phyloP scores from a whole-genome alignment of 2,113 vertebrate species.

The Prunella fulvescens region DNA sequence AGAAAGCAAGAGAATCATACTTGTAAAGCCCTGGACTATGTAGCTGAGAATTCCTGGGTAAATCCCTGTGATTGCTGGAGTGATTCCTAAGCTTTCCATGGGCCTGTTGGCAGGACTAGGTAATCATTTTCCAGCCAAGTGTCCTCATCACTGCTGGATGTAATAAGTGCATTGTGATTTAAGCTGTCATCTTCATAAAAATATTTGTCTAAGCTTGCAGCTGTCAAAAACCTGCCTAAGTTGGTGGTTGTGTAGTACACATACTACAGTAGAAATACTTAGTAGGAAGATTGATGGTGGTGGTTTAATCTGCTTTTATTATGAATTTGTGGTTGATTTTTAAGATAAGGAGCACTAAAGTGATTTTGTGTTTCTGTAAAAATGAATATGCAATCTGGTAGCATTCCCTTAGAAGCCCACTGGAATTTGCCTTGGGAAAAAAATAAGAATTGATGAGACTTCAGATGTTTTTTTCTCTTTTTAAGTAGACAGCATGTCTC shows the following conservation, averaged over 20 bases:
- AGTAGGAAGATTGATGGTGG: background rate
- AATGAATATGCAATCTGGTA: background rate
- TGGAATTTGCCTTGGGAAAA: background rate
- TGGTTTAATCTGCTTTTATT: background rate
- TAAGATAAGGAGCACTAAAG: background rate
- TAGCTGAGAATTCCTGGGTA: background rate
- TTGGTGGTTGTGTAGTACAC: background rate
- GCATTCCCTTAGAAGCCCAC: background rate
- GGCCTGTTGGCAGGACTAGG: background rate
- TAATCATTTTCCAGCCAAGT: background rate
- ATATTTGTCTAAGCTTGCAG: background rate
- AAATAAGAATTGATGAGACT: background rate
- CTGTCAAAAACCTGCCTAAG: background rate
- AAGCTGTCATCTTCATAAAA: background rate
- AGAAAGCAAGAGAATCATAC: background rate
- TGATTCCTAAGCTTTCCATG: background rate
- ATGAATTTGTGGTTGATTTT: background rate
- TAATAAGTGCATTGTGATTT: background rate
- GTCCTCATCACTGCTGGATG: background rate
- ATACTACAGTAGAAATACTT: background rate
- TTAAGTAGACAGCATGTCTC: conserved; percentile 49
- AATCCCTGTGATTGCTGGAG: background rate
- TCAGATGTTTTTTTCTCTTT: conserved; percentile 21
- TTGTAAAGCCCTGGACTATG: background rate
- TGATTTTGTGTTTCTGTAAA: background rate